These are phyloP conservation scores for Lepisosteus osseus DNA, from an alignment of 2,113 vertebrate species.

Conservation along the genomic window DNA sequence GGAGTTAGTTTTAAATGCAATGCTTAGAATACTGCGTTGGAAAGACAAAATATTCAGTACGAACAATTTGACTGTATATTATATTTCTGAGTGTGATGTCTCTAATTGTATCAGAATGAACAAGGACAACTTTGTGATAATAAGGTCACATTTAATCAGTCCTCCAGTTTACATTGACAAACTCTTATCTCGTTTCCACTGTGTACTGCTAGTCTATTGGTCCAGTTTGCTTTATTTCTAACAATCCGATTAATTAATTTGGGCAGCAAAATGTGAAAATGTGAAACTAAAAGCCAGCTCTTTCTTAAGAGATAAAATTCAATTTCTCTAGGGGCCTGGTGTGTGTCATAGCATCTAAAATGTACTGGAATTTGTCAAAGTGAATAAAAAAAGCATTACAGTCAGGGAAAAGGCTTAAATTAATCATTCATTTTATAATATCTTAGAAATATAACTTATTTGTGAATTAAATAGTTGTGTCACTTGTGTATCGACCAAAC, in stretches of 20 bases:
- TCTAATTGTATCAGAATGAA: background rate
- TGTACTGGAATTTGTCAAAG: too few species aligned
- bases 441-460: too few species aligned
- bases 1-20: too few species aligned
- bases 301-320: slow-evolving; percentile 10
- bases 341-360: background rate
- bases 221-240: slow-evolving; percentile 1
- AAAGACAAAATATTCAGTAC: background rate
- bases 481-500: too few species aligned
- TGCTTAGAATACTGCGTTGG: too few species aligned
- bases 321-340: slow-evolving; percentile 4
- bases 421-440: too few species aligned
- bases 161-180: slow-evolving; percentile 1
- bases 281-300: background rate
- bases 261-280: background rate
- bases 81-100: background rate
- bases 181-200: background rate
- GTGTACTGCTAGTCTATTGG: background rate
- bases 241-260: slow-evolving; percentile 2
- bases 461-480: too few species aligned
- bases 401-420: too few species aligned
- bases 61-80: background rate
- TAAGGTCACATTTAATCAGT: background rate
- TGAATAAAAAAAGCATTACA: background rate
- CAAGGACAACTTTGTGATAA: background rate